These are phyloP conservation scores for Drosophila barbarae DNA, from an alignment of 2,888 invertebrate genomes.

Conservation along the genomic window DNA sequence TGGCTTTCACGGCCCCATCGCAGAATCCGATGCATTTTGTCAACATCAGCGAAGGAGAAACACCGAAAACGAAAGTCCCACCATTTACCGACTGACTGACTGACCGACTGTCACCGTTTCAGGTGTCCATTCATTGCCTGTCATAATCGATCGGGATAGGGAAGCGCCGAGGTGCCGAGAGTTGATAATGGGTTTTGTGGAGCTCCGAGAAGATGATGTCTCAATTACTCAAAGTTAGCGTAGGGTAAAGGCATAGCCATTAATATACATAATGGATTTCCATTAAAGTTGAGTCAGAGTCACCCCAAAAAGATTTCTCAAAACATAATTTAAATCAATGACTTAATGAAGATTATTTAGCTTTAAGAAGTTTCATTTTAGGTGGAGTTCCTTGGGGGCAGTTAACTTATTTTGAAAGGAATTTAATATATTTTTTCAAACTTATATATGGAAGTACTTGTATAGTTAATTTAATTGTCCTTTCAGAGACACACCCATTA, in stretches of 20 bases:
- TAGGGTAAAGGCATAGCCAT: background rate
- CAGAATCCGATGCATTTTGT: slow-evolving; percentile 67
- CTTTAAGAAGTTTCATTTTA: background rate
- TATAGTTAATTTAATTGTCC: background rate
- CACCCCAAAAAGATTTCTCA: background rate
- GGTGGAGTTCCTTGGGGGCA: background rate
- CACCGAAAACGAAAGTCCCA: slow-evolving; percentile 38
- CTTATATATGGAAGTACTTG: background rate
- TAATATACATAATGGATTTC: slow-evolving; percentile 5
- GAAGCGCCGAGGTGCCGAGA: slow-evolving; percentile 21
- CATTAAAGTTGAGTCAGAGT: slow-evolving; percentile 1
- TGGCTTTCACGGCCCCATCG: slow-evolving; percentile 50
- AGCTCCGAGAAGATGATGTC: slow-evolving; percentile 9
- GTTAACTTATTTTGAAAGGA: background rate
- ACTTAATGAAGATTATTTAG: background rate
- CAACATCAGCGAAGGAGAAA: slow-evolving; percentile 46
- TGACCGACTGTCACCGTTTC: slow-evolving; percentile 33
- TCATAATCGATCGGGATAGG: slow-evolving; percentile 31
- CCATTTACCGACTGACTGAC: slow-evolving; percentile 51
- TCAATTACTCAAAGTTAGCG: slow-evolving; percentile 18
- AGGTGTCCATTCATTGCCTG: slow-evolving; percentile 33
- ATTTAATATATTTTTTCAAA: background rate
- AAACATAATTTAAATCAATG: slow-evolving; percentile 3
- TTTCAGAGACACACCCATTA: background rate
- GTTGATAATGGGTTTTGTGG: slow-evolving; percentile 17